Base-by-base conservation (phyloP, 2,888 invertebrate species). In the Nipponacmea schrenckii region DNA sequence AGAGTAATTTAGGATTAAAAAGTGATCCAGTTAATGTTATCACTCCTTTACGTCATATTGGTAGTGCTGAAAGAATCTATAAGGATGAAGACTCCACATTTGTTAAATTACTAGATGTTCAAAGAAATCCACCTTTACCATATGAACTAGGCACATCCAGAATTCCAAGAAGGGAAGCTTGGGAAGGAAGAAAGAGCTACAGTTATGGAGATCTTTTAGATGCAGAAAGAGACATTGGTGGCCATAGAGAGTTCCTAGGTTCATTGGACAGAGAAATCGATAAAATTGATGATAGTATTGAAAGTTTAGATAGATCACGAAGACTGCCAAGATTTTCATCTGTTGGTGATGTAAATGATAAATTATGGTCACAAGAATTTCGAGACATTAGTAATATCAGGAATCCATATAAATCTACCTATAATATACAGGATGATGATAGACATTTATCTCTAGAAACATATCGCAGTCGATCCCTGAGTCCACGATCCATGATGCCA, bases 81-180 rank as follows among this genome's bases (percentile, higher is more conserved):
- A 56, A 24, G 14, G 56, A 56, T 24, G 56, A 56, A 56, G 56
- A 56, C 24, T 56, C 56, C 2, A 56, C 56, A 12, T 56, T 56
- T 20, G 14, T 56, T 24, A 56, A 56, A 24, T 24, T 24, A 26
- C 20, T 39, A 45, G 67, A n/a, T 17, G n/a, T 4, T 64, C 15
- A 12, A 44, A 15, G 31, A 62, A 68, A 39, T 27, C 27, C n/a
- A 7, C 62, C 68, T 15, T 17, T 27, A 68, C 31, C 62, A 31
- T 50, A 20, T 31, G 62, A 31, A 39, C 44, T 17, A 62, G 63
- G 69, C 20, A 56, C 45, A 24, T 7, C 65, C 15, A 26, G 56
- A 4, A 24, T 70, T 17, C 78, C 78, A n/a, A 45, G 77, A 12
- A 63, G 78, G 26, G 78, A 77, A 62, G 78, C 78, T 12, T 79